These are phyloP conservation scores for Orestias chungarensis DNA, from an alignment of 2,797 vertebrate species.

Conservation along the genomic window DNA sequence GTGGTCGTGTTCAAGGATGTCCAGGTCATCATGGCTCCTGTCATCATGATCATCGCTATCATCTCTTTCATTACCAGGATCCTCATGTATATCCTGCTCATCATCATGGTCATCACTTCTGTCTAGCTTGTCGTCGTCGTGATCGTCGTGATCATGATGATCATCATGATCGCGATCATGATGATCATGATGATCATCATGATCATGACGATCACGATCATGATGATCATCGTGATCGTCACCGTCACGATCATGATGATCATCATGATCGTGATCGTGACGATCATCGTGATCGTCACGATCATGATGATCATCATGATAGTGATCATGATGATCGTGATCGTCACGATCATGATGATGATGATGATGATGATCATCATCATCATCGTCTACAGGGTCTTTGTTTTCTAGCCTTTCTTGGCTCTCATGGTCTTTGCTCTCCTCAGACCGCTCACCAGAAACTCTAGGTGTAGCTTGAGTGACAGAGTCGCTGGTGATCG, in stretches of 20 bases:
- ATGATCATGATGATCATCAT: slow-evolving; percentile 26
- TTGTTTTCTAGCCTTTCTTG: slow-evolving; percentile 58
- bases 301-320: slow-evolving; percentile 22
- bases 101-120: slow-evolving; percentile 8
- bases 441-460: slow-evolving; percentile 65
- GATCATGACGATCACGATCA: slow-evolving; percentile 2
- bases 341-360: slow-evolving; percentile 28
- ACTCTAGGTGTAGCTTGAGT: slow-evolving; percentile 74
- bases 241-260: slow-evolving; percentile 4
- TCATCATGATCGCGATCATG: slow-evolving; percentile 38
- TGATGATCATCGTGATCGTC: slow-evolving; percentile 38
- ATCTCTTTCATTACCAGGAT: slow-evolving; percentile 9
- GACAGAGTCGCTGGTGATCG: slow-evolving; percentile 63
- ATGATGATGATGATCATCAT: slow-evolving; percentile 31
- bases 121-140: slow-evolving; percentile 15
- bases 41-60: slow-evolving; percentile 37
- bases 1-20: background rate
- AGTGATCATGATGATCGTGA: slow-evolving; percentile 29
- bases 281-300: slow-evolving; percentile 11
- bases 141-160: slow-evolving; percentile 21
- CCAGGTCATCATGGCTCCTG: slow-evolving; percentile 19
- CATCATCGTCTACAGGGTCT: slow-evolving; percentile 44
- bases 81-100: slow-evolving; percentile 6
- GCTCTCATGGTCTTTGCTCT: slow-evolving; percentile 61
- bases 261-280: slow-evolving; percentile 14